A percentile compares a stretch with the other conserved stretches of the same genome.
phyloP scores from a whole-genome alignment of 2,888 invertebrate species.

The Polydrusus tereticollis region DNA sequence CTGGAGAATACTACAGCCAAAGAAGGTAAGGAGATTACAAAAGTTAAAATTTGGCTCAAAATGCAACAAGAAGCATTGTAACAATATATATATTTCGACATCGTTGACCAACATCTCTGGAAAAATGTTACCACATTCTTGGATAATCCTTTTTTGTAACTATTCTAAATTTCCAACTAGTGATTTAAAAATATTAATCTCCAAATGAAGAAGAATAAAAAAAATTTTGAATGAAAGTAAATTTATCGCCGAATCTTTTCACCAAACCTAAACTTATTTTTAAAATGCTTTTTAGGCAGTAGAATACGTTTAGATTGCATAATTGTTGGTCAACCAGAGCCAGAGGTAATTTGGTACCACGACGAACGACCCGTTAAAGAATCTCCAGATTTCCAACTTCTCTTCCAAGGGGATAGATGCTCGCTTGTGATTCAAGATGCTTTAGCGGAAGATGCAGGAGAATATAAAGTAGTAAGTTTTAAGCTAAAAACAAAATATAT shows the following conservation, averaged over 20 bases:
- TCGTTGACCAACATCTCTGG: too few relatives aligned
- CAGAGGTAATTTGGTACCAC: conserved; percentile 83
- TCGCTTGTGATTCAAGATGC: conserved; percentile 80
- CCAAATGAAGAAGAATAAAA: too few relatives aligned
- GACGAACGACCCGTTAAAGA: conserved; percentile 86
- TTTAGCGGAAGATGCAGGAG: conserved; percentile 81
- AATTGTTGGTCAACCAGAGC: conserved; percentile 85
- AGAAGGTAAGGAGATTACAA: conserved; percentile 72
- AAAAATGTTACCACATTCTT: too few relatives aligned
- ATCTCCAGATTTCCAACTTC: conserved; percentile 83
- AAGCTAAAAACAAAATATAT: too few relatives aligned
- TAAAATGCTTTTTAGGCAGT: conserved; percentile 58
- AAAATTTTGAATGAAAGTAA: too few relatives aligned
- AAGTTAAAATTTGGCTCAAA: too few relatives aligned
- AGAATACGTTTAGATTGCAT: conserved; percentile 80
- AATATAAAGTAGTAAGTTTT: conserved; percentile 77
- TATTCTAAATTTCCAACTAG: too few relatives aligned
- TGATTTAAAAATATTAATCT: too few relatives aligned
- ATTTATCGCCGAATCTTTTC: too few relatives aligned
- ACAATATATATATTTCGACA: too few relatives aligned
- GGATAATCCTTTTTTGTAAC: too few relatives aligned
- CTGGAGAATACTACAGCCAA: conserved; percentile 77
- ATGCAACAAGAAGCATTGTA: too few relatives aligned
- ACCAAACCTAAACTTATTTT: not conserved
- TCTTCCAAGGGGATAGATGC: conserved; percentile 87